phyloP scores from a whole-genome alignment of 1,140 invertebrate genomes.

The Panagrolaimus sp. region DNA sequence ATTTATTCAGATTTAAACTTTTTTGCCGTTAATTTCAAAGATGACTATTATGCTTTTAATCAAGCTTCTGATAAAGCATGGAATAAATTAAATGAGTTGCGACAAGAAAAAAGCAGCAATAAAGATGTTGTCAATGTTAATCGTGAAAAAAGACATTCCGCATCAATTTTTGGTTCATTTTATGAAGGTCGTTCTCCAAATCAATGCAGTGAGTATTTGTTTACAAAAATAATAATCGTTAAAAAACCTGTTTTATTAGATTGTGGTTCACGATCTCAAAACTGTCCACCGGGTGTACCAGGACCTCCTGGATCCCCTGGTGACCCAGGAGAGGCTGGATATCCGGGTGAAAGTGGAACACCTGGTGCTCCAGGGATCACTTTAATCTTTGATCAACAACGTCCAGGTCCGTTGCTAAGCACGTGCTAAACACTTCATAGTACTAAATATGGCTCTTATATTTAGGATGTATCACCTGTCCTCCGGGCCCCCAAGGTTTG shows the following conservation, averaged over 20 bases:
- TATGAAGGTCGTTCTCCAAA: too few relatives aligned
- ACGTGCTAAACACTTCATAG: too few relatives aligned
- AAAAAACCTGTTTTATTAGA: background rate
- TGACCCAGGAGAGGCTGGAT: background rate
- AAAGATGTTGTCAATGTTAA: background rate
- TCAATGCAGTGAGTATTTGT: conserved; percentile 6
- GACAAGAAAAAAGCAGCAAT: background rate
- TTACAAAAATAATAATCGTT: background rate
- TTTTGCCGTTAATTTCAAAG: background rate
- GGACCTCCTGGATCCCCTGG: conserved; percentile 10
- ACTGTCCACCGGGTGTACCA: background rate
- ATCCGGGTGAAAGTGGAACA: background rate
- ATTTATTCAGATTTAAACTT: background rate
- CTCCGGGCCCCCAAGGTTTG: background rate
- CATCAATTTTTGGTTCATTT: background rate
- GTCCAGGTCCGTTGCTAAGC: too few relatives aligned
- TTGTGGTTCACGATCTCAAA: conserved; percentile 2
- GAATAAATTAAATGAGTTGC: background rate
- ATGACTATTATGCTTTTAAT: background rate
- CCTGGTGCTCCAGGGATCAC: background rate
- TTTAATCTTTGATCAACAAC: background rate
- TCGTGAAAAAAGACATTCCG: background rate
- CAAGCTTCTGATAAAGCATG: conserved; percentile 4
- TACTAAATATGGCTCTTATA: too few relatives aligned
- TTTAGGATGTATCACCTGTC: conserved; percentile 11